These are phyloP conservation scores for Camponotus floridanus DNA, from an alignment of 1,140 invertebrate species.

Conservation along the genomic window DNA sequence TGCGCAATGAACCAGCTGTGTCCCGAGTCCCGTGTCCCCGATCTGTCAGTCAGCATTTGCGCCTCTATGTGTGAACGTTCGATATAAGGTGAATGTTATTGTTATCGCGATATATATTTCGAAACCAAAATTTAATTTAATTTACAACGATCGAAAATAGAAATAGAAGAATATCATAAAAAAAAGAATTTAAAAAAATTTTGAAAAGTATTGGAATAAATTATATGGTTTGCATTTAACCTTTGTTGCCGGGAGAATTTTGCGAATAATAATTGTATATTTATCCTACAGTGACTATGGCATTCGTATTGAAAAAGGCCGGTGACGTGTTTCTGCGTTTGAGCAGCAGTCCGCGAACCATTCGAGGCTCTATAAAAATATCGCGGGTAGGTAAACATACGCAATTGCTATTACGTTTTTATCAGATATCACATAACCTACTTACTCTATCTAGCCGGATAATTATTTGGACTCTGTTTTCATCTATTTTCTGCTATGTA, in stretches of 20 bases:
- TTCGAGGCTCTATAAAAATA: conserved; percentile 53
- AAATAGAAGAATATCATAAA: neutral
- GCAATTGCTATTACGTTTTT: neutral
- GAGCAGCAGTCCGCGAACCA: conserved; percentile 26
- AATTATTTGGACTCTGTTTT: too few relatives aligned
- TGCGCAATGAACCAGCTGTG: too few relatives aligned
- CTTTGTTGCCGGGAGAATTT: neutral
- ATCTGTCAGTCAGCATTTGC: conserved; percentile 9
- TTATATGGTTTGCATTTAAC: neutral
- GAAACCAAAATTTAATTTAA: too few relatives aligned
- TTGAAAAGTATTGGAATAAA: conserved; percentile 18
- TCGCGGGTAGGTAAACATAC: conserved; percentile 61
- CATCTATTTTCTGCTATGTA: neutral
- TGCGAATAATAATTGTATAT: conserved; percentile 42
- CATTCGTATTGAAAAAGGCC: conserved; percentile 67
- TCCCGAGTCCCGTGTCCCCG: too few relatives aligned
- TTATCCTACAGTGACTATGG: conserved; percentile 67
- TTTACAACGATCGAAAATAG: neutral
- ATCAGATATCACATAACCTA: neutral
- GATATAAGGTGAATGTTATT: too few relatives aligned
- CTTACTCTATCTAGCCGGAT: too few relatives aligned
- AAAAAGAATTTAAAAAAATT: neutral
- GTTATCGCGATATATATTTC: neutral
- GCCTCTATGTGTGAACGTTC: neutral
- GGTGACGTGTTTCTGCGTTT: conserved; percentile 65